Evolutionary conservation across 2,113 vertebrate species (phyloP).

Genomic region (Hippocampus mohnikei): DNA sequence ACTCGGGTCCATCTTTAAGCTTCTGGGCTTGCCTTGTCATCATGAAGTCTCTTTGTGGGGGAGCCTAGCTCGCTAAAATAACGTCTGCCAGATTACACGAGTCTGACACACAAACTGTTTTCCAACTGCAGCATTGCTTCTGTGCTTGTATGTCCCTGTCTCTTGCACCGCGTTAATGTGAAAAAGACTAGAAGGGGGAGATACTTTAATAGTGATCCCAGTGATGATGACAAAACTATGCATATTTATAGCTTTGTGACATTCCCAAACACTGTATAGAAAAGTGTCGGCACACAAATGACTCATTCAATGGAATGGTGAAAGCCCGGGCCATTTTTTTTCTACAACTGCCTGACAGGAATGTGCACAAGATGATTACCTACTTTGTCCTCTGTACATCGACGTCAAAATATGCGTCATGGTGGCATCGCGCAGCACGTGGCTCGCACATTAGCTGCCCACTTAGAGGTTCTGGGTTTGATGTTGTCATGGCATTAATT

Average conservation of each 20-base stretch:
- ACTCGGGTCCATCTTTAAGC: slow-evolving; percentile 26
- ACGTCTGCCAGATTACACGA: slow-evolving; percentile 27
- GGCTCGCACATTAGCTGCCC: background rate
- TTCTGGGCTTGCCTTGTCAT: slow-evolving; percentile 57
- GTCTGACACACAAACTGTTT: slow-evolving; percentile 28
- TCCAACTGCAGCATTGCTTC: slow-evolving; percentile 11
- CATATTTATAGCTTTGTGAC: slow-evolving; percentile 1
- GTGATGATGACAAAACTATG: slow-evolving; percentile 3
- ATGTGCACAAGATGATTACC: background rate
- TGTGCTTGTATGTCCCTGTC: slow-evolving; percentile 7
- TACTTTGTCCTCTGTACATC: background rate
- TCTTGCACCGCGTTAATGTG: slow-evolving; percentile 19
- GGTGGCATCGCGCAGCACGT: background rate
- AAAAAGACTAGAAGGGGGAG: slow-evolving; percentile 40
- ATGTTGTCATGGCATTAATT: background rate
- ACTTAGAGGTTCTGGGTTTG: background rate
- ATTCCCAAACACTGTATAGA: background rate
- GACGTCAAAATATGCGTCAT: background rate
- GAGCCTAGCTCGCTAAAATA: slow-evolving; percentile 25
- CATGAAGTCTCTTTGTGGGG: slow-evolving; percentile 48
- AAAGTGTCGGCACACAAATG: slow-evolving; percentile 1
- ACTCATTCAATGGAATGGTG: slow-evolving; percentile 3
- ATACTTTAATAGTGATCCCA: slow-evolving; percentile 36
- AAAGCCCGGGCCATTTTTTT: background rate
- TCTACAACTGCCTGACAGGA: background rate